Percentiles rank a stretch among this genome's conserved stretches.
phyloP scores from a whole-genome alignment of 2,888 invertebrate species.

The Ectemnius lituratus region DNA sequence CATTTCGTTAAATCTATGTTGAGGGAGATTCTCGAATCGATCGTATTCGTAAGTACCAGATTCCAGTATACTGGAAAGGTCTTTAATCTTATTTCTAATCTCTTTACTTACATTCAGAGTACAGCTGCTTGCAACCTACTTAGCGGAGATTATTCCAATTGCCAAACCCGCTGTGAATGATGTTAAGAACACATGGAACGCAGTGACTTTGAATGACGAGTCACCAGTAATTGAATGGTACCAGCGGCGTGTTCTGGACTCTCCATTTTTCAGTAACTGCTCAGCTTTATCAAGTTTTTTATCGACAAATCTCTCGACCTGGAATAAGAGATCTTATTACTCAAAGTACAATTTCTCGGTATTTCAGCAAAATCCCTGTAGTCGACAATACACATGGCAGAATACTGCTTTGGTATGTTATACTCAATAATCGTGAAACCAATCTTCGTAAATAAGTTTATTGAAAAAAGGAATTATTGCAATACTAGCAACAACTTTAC shows the following conservation, averaged over 20 bases:
- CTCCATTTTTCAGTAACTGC: constrained; percentile 84
- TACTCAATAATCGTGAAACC: constrained; percentile 23
- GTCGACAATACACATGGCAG: too few relatives aligned
- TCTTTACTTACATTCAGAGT: constrained; percentile 65
- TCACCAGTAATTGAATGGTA: constrained; percentile 85
- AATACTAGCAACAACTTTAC: too few relatives aligned
- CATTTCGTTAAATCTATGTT: constrained; percentile 53
- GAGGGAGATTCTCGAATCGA: constrained; percentile 50
- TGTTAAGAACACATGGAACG: constrained; percentile 88
- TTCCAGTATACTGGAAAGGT: constrained; percentile 7
- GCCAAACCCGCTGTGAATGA: constrained; percentile 91
- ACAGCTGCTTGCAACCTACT: constrained; percentile 71
- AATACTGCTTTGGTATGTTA: too few relatives aligned
- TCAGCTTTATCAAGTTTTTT: constrained; percentile 90
- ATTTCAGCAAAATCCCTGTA: too few relatives aligned
- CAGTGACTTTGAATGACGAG: constrained; percentile 83
- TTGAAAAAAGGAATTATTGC: constrained; percentile 17
- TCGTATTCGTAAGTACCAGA: constrained; percentile 21
- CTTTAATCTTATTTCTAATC: background rate
- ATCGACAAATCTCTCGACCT: constrained; percentile 91
- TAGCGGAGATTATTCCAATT: constrained; percentile 81
- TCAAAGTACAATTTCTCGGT: background rate
- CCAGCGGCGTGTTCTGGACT: constrained; percentile 87
- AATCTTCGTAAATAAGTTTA: constrained; percentile 35
- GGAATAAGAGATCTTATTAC: constrained; percentile 56